phyloP scores from a whole-genome alignment of 2,113 vertebrate species.

The Cavia aperea region DNA sequence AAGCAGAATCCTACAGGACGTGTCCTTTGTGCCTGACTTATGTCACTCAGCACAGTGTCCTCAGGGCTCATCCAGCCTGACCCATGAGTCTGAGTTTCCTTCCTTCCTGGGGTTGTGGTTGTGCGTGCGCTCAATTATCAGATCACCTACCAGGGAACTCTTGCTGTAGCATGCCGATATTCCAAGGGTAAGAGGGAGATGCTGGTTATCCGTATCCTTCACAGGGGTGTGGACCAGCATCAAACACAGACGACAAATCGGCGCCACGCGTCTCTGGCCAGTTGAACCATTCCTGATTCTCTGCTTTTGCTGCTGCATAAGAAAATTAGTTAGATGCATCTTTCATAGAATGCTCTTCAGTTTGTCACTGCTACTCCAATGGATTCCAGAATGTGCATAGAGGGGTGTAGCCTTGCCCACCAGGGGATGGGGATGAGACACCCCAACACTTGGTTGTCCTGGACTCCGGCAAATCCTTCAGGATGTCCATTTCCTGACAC shows the following conservation, averaged over 20 bases:
- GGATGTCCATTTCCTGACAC: neutral
- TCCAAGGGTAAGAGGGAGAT: neutral
- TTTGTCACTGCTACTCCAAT: neutral
- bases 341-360: neutral
- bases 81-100: neutral
- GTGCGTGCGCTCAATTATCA: neutral
- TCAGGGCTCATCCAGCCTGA: neutral
- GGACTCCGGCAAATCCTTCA: neutral
- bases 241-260: too few species aligned
- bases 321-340: neutral
- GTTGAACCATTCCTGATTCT: too few species aligned
- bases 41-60: neutral
- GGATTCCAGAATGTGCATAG: neutral
- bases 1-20: accelerated
- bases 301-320: neutral
- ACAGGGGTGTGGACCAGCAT: too few species aligned
- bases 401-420: neutral
- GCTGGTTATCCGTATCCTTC: neutral
- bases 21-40: neutral
- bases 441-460: neutral
- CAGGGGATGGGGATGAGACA: neutral
- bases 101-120: neutral
- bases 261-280: accelerated
- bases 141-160: accelerated
- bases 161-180: accelerated